Base-by-base conservation (phyloP, 2,797 vertebrate genomes). In the Aplochiton taeniatus region DNA sequence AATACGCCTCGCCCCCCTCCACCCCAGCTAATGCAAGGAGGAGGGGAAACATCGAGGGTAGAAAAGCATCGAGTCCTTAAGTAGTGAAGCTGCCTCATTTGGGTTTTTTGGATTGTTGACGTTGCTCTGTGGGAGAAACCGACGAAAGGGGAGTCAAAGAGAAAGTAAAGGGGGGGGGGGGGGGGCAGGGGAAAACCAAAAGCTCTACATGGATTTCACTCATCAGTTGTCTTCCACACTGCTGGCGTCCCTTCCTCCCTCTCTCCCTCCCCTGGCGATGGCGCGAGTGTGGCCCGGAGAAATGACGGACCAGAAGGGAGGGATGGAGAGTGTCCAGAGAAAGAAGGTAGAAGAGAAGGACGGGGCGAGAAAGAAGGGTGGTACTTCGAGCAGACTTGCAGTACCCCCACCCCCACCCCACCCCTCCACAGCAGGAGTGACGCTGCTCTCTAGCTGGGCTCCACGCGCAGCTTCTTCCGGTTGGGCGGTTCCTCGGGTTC, bases 381-480 rank as follows among this genome's bases (percentile, higher is more conserved):
- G 65, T 18, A 72, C 0, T 46, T 56, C 54, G 16, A 63, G 79
- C 76, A 74, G 80, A 80, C 76, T n/a, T 54, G 69, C 56, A 41
- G 58, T 54, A 65, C 74, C 70, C 80, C 78, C 68, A n/a, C n/a
- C n/a, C n/a, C n/a, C n/a, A n/a, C n/a, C n/a, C n/a, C n/a, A n/a
- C n/a, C 56, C n/a, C 73, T 65, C 79, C 68, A 70, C 16, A 48
- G 19, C 56, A 41, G 14, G 70, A 45, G 58, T 55, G 49, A n/a
- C 18, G 49, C 51, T 18, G 59, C 16, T 60, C 43, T 91, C 82
- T 96, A 98, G 88, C 93, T 98, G 89, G 95, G 92, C 89, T 98
- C 96, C 91, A 94, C 91, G 6, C 95, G 95, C 80, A 96, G 91
- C 85, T 98, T 98, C 94, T 99, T 99, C 90, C 96, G 91, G 90